Base-by-base conservation (phyloP, 2,797 vertebrate genomes). In the Anguilla obscura region DNA sequence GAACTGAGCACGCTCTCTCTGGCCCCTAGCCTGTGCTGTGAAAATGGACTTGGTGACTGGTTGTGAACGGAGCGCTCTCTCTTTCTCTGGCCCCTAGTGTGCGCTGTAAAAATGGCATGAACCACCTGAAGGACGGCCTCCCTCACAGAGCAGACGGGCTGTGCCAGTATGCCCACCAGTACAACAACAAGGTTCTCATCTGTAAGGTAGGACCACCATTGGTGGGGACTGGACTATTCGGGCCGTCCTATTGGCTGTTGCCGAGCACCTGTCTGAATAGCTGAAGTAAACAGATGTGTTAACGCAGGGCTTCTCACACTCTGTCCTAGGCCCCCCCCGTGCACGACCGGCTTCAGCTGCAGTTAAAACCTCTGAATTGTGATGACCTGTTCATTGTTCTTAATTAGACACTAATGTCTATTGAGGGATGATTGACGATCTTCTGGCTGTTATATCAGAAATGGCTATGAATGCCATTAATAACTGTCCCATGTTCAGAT, bases 111-210 rank as follows among this genome's bases (percentile, higher is more conserved):
- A 97, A 96, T 16, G 95, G 96, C 69, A 97, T 97, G 96, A 96
- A 97, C 94, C 97, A 97, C 87, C 91, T 96, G 63, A 95, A 94
- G 86, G 95, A 97, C 86, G 76, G 93, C 24, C 88, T 96, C 14
- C 94, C 94, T 1, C 95, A 96, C 90, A 86, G 93, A 91, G 95
- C 96, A 2, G 95, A 97, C 54, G 96, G 96, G 16, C 92, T 96
- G 85, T 97, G 96, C 85, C 96, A 96, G 88, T 96, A 95, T 30
- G 93, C 95, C 21, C 96, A 97, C 91, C 96, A 97, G 91, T 97
- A 91, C 93, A 96, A 95, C 94, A 97, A 97, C 94, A 97, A 97
- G 91, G 96, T 97, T 84, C 93, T 96, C 40, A 97, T 97, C 91
- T 97, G 97, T 90, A 97, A 96, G 96, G 97, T 97, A 90, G 91